A percentile compares a stretch with the other conserved stretches of the same genome.
Evolutionary conservation across 2,888 invertebrate genomes (phyloP).

Genomic region (Hirtodrosophila duncani): DNA sequence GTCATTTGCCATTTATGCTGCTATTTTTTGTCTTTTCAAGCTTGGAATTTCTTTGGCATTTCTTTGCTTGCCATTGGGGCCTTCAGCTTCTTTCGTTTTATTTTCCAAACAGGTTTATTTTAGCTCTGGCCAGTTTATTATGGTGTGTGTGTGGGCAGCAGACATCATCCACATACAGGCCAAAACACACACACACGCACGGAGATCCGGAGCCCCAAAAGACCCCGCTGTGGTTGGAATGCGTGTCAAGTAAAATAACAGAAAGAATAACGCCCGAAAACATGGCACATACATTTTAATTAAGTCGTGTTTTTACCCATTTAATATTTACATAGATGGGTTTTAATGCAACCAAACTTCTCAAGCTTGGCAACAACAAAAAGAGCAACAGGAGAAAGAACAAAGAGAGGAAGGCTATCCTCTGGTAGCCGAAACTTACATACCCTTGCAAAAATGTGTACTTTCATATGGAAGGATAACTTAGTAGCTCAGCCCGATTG

Average conservation of each 20-base stretch:
- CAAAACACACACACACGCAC: constrained; percentile 8
- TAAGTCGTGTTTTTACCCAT: constrained; percentile 54
- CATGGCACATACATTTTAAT: constrained; percentile 64
- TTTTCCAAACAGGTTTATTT: constrained; percentile 41
- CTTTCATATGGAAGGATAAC: no score
- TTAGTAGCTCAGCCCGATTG: no score
- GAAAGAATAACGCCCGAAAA: constrained; percentile 15
- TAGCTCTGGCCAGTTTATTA: constrained; percentile 56
- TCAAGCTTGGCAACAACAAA: no score
- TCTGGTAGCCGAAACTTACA: no score
- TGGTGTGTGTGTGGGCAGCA: constrained; percentile 16
- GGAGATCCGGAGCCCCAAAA: no score
- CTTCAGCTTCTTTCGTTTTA: constrained; percentile 4
- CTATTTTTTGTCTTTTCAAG: constrained; percentile 43
- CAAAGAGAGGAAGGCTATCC: no score
- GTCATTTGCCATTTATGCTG: no score
- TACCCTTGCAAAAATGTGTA: no score
- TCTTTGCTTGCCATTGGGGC: constrained; percentile 44
- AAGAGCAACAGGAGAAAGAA: no score
- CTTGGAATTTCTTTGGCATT: constrained; percentile 51
- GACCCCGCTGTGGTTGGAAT: no score
- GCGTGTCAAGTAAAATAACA: constrained; percentile 9
- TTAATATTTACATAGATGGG: constrained; percentile 57
- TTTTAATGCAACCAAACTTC: constrained; percentile 40
- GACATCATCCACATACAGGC: background rate